These are phyloP conservation scores for Drosophila austrosaltans DNA, from an alignment of 2,888 invertebrate species.

Conservation along the genomic window DNA sequence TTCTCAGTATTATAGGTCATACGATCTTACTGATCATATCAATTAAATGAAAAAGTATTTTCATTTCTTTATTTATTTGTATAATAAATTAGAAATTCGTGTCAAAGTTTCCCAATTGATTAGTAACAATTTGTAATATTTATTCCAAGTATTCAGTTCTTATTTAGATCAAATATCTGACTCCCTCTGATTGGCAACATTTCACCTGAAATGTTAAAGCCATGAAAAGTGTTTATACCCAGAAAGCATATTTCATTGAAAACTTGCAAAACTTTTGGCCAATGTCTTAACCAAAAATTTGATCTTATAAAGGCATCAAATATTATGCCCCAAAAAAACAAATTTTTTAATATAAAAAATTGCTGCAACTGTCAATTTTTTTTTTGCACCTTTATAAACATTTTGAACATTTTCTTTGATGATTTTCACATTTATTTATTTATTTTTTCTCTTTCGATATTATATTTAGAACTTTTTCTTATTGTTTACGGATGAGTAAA, in stretches of 20 bases:
- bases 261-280: not conserved
- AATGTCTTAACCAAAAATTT: constrained; percentile 1
- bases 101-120: no score
- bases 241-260: constrained; percentile 11
- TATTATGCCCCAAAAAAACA: constrained; percentile 1
- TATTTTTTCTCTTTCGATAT: not conserved
- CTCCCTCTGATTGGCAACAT: not conserved
- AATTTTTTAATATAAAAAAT: constrained; percentile 4
- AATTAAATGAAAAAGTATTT: no score
- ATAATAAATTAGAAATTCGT: no score
- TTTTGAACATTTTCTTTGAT: constrained; percentile 40
- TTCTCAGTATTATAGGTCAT: no score
- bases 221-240: not conserved
- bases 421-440: constrained; percentile 13
- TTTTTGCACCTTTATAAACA: constrained; percentile 16
- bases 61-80: no score
- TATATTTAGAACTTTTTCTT: constrained; percentile 2
- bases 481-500: not conserved
- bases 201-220: not conserved
- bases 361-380: constrained; percentile 50
- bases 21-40: no score
- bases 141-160: not conserved
- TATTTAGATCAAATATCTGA: constrained; percentile 6
- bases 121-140: not conserved
- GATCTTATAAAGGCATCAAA: constrained; percentile 1